phyloP scores from a whole-genome alignment of 2,888 invertebrate genomes.

The Platypus cylindrus region DNA sequence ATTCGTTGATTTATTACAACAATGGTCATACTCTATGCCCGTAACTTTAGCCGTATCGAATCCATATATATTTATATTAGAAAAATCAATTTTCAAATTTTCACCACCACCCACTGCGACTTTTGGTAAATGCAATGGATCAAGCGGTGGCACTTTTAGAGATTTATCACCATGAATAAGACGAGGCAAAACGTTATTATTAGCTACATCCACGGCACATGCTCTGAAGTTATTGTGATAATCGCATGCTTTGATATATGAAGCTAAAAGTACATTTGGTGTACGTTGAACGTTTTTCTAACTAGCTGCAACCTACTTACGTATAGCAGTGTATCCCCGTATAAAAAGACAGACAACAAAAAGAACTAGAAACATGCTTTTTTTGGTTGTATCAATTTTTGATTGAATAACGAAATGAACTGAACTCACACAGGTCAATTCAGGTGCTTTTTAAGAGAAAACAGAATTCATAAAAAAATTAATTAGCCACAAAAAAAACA shows the following conservation, averaged over 20 bases:
- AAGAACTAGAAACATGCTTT: no score
- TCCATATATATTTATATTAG: conserved; percentile 19
- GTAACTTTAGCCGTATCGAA: conserved; percentile 19
- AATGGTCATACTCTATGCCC: conserved; percentile 19
- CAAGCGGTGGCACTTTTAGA: conserved; percentile 24
- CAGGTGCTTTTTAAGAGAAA: conserved; percentile 1
- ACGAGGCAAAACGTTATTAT: conserved; percentile 11
- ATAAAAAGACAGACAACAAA: neutral
- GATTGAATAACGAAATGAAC: no score
- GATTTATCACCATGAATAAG: conserved; percentile 20
- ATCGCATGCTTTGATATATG: conserved; percentile 14
- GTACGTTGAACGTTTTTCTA: no score
- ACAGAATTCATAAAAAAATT: neutral
- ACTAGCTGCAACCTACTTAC: conserved; percentile 1
- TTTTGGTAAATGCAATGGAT: conserved; percentile 22
- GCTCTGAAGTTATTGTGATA: conserved; percentile 11
- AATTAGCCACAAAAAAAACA: no score
- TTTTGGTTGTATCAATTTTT: no score
- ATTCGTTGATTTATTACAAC: neutral
- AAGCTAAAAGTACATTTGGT: conserved; percentile 10
- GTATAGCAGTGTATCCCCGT: neutral
- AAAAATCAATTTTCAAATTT: conserved; percentile 20
- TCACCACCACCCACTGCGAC: conserved; percentile 20
- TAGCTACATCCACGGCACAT: conserved; percentile 11
- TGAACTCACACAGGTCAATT: no score